Base-by-base conservation (phyloP, 2,113 vertebrate species). In the Ardeotis arabs region DNA sequence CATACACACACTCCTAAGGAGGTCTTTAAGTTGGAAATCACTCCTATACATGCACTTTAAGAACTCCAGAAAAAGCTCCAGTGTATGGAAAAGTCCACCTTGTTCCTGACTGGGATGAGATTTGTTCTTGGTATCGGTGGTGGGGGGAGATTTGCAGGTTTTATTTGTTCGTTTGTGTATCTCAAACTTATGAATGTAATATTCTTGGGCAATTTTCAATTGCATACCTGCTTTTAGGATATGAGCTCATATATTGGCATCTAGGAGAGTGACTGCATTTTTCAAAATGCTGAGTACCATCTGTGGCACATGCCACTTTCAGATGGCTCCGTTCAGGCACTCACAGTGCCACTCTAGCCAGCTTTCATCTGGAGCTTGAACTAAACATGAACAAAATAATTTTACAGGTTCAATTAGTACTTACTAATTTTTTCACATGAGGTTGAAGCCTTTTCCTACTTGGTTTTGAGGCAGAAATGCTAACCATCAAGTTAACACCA, bases 1-100 rank as follows among this genome's bases (percentile, higher is more conserved):
- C 3, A 4, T 2, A 10, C 9, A 10, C 7, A 45, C 4, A 2
- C 7, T 29, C 3, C 15, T 39, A 49, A 39, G 9, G 33, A 86
- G 6, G 9, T 27, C n/a, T 93, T 85, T 31, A 76, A 64, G 44
- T 15, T 35, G 9, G 23, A 82, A 88, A 52, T 41, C 5, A 33
- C 22, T 85, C 12, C 2, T 69, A 23, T 44, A 24, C 0, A 0
- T 53, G 12, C 15, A 25, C 12, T 83, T 58, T 14, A 66, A 29
- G 35, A 93, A 33, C 41, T 62, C 10, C 58, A 85, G 33, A 76
- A 55, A 70, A 68, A 68, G 7, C 47, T 77, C 21, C 12, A 47
- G 7, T 58, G 10, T 14, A 17, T 20, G 41, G 72, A 66, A 85
- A 85, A 73, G 10, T 12, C 24, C 31, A 33, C 39, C 10, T 73